phyloP scores from a whole-genome alignment of 2,113 vertebrate species.

The Varanus salvator region DNA sequence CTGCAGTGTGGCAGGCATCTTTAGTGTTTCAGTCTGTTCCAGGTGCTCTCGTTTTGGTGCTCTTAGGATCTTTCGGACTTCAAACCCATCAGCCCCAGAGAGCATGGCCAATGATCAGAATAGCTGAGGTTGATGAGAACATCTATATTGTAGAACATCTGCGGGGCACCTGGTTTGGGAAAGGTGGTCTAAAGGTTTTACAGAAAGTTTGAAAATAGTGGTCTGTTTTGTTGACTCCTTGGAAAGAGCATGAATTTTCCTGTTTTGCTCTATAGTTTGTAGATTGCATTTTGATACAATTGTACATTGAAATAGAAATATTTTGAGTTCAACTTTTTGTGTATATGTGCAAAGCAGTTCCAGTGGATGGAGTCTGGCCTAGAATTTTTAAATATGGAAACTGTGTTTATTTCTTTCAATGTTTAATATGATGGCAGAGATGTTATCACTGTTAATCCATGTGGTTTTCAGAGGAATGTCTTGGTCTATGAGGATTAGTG shows the following conservation, averaged over 20 bases:
- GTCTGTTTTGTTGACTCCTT: not conserved
- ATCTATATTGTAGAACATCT: not conserved
- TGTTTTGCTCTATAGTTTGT: not conserved
- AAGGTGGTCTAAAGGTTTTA: not conserved
- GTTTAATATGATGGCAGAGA: constrained; percentile 61
- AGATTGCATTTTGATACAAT: not conserved
- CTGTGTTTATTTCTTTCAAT: constrained; percentile 28
- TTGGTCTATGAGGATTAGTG: constrained; percentile 63
- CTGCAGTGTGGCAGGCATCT: not conserved
- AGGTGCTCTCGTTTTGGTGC: too few relatives aligned
- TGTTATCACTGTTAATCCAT: constrained; percentile 70
- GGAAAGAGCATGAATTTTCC: not conserved
- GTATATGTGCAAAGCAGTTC: not conserved
- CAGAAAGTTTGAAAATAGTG: not conserved
- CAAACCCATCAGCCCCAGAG: not conserved
- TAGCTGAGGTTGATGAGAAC: not conserved
- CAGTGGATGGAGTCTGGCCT: constrained; percentile 16
- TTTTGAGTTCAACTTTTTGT: too few relatives aligned
- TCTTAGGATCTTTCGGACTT: too few relatives aligned
- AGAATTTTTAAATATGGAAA: constrained; percentile 28
- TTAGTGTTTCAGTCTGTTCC: not conserved
- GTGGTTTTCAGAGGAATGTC: constrained; percentile 67
- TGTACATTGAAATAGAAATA: too few relatives aligned
- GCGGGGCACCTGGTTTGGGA: not conserved
- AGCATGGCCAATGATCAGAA: not conserved